Evolutionary conservation across 2,888 invertebrate genomes (phyloP).

Genomic region (Hetaerina titia): DNA sequence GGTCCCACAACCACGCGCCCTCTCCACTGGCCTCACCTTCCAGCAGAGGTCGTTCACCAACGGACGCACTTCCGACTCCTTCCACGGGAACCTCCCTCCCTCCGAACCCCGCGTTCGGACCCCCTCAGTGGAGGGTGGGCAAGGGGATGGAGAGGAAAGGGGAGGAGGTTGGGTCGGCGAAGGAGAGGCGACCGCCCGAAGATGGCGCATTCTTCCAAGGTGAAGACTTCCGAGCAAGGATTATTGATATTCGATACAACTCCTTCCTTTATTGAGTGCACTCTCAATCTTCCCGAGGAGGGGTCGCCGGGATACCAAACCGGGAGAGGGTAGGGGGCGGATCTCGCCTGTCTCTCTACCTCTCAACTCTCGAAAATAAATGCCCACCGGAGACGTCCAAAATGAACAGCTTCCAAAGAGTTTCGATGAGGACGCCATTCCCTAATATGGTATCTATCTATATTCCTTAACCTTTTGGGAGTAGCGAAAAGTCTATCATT

Average conservation of each 20-base stretch:
- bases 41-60: conserved; percentile 21
- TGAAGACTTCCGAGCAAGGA: neutral
- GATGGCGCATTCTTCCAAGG: neutral
- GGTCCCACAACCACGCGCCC: neutral
- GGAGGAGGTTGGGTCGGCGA: no score
- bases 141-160: no score
- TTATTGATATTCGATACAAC: conserved; percentile 28
- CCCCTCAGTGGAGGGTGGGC: no score
- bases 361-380: neutral
- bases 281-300: neutral
- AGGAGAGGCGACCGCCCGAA: neutral
- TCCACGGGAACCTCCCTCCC: neutral
- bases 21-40: neutral
- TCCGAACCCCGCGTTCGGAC: neutral
- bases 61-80: neutral
- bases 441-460: no score
- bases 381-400: neutral
- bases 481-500: no score
- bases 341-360: neutral
- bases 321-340: neutral
- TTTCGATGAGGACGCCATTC: no score
- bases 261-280: neutral
- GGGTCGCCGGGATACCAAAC: neutral
- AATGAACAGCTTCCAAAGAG: no score
- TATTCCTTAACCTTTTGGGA: no score